Conservation (phyloP, 2,113 vertebrate species). For the Dromas ardeola region DNA sequence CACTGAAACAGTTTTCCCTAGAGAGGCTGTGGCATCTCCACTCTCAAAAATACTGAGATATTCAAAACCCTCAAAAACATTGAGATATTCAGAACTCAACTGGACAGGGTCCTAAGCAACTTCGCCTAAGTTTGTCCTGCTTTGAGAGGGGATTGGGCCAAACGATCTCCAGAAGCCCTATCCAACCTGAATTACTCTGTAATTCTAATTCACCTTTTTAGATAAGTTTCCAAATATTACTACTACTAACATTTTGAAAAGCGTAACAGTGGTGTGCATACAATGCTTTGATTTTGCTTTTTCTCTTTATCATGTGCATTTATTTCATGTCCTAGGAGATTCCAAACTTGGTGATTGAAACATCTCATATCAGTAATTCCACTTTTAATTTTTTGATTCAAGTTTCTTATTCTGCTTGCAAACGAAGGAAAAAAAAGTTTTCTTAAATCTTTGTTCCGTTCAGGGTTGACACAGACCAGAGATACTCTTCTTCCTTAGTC, state of each 20-base stretch:
- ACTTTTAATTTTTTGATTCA: neutral
- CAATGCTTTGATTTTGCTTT: neutral
- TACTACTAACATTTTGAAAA: neutral
- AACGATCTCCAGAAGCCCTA: neutral
- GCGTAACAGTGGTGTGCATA: fast-evolving
- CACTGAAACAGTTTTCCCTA: neutral
- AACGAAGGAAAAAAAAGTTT: neutral
- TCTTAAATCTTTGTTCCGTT: neutral
- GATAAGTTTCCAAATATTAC: neutral
- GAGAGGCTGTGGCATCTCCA: neutral
- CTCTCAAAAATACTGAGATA: neutral
- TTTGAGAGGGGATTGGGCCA: neutral
- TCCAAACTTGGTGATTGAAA: neutral
- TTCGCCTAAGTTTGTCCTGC: neutral
- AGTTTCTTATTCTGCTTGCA: neutral
- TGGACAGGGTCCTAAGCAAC: neutral
- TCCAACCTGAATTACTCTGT: neutral
- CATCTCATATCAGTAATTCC: neutral
- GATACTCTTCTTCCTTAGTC: neutral
- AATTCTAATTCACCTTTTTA: neutral
- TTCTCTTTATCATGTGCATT: neutral
- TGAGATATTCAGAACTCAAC: neutral
- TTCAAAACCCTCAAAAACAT: neutral
- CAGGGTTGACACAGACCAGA: neutral
- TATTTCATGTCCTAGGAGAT: neutral